These are phyloP conservation scores for Nomia melanderi DNA, from an alignment of 1,140 invertebrate species.

Conservation along the genomic window DNA sequence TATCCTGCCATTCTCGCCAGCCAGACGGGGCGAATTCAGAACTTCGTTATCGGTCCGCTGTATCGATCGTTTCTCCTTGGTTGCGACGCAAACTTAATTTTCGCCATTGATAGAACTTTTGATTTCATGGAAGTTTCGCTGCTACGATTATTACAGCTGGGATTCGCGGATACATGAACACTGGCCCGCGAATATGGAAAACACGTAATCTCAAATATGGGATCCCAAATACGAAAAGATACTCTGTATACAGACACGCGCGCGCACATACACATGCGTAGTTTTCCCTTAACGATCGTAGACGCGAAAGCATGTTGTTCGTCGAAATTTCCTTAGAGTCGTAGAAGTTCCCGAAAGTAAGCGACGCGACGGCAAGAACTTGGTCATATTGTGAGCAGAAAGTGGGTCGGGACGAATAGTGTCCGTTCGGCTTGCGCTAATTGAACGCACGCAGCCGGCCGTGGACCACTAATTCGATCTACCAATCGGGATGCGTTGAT, in stretches of 20 bases:
- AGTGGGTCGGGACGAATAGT: slow-evolving; percentile 43
- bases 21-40: no score
- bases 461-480: background rate
- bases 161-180: slow-evolving; percentile 29
- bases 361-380: slow-evolving; percentile 41
- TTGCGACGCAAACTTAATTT: background rate
- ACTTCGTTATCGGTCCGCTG: no score
- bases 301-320: background rate
- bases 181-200: slow-evolving; percentile 6
- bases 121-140: background rate
- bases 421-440: slow-evolving; percentile 35
- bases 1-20: background rate
- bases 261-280: no score
- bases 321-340: slow-evolving; percentile 11
- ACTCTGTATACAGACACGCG: no score
- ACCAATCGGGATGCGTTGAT: slow-evolving; percentile 8
- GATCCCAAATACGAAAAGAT: background rate
- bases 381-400: slow-evolving; percentile 45
- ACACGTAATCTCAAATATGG: background rate
- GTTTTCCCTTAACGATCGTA: slow-evolving; percentile 15
- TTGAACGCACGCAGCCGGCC: slow-evolving; percentile 23
- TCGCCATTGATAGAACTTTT: background rate
- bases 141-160: background rate
- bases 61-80: background rate
- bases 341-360: slow-evolving; percentile 17